Evolutionary conservation across 1,140 invertebrate genomes (phyloP).

Genomic region (Caenorhabditis inopinata): DNA sequence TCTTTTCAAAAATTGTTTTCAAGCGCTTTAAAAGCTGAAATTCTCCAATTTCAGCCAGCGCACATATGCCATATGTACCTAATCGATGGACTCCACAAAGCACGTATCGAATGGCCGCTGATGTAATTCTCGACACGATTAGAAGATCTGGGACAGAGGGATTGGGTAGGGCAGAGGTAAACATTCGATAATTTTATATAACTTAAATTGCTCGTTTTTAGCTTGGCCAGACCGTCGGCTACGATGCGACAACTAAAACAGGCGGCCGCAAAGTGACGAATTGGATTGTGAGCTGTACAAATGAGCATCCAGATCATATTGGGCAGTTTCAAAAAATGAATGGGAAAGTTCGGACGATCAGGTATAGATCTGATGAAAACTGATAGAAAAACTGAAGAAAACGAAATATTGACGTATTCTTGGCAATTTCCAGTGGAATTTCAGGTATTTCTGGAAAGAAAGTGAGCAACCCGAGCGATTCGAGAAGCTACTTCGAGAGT

Average conservation of each 20-base stretch:
- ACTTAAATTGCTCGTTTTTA: background rate
- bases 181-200: background rate
- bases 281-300: constrained; percentile 50
- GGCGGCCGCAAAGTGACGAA: constrained; percentile 57
- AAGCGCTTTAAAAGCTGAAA: too few species aligned
- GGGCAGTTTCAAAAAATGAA: constrained; percentile 64
- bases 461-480: constrained; percentile 41
- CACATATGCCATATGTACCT: background rate
- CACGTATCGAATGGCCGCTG: background rate
- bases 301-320: constrained; percentile 54
- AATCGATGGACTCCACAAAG: background rate
- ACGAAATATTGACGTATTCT: background rate
- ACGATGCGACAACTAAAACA: constrained; percentile 28
- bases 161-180: constrained; percentile 32
- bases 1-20: too few species aligned
- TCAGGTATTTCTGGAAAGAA: constrained; percentile 57
- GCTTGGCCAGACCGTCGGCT: background rate
- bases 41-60: constrained; percentile 1
- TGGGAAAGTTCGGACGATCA: constrained; percentile 57
- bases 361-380: constrained; percentile 36
- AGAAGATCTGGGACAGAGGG: background rate
- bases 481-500: constrained; percentile 42
- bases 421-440: constrained; percentile 34
- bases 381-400: constrained; percentile 19
- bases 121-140: constrained; percentile 15